phyloP scores from a whole-genome alignment of 2,888 invertebrate genomes.

The Drosophila eohydei region DNA sequence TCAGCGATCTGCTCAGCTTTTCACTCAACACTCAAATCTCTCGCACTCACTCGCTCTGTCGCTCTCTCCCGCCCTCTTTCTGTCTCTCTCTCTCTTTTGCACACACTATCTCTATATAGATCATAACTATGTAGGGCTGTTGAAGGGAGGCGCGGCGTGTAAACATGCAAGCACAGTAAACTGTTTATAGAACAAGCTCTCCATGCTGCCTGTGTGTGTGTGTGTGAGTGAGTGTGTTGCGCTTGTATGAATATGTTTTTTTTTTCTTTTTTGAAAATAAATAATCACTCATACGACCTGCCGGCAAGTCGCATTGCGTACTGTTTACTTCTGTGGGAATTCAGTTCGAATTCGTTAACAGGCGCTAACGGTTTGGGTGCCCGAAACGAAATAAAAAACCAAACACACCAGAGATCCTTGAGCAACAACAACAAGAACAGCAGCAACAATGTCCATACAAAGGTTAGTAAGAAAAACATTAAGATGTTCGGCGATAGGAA shows the following conservation, averaged over 20 bases:
- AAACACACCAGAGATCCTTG: slow-evolving; percentile 22
- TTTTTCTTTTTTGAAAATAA: slow-evolving; percentile 41
- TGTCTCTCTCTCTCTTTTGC: background rate
- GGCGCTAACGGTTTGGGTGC: slow-evolving; percentile 74
- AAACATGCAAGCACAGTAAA: slow-evolving; percentile 11
- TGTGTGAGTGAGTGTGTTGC: slow-evolving; percentile 35
- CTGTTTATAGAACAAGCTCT: slow-evolving; percentile 36
- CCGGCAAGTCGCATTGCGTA: slow-evolving; percentile 64
- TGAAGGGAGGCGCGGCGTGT: background rate
- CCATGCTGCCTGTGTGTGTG: slow-evolving; percentile 22
- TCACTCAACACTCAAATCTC: slow-evolving; percentile 12
- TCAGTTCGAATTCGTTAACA: slow-evolving; percentile 76
- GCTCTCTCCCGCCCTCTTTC: background rate
- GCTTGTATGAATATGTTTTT: slow-evolving; percentile 27
- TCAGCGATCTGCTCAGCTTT: slow-evolving; percentile 16
- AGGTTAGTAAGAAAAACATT: slow-evolving; percentile 33
- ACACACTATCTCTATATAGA: slow-evolving; percentile 40
- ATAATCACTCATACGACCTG: slow-evolving; percentile 76
- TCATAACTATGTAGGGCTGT: slow-evolving; percentile 14
- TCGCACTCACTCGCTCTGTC: background rate
- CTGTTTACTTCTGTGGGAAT: slow-evolving; percentile 69
- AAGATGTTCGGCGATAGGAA: background rate
- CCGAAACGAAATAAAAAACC: background rate
- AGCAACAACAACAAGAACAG: background rate
- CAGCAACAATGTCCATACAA: slow-evolving; percentile 27